Percentiles rank a stretch among this genome's conserved stretches.
Evolutionary conservation across 2,113 vertebrate species (phyloP).

Genomic region (Fukomys damarensis): DNA sequence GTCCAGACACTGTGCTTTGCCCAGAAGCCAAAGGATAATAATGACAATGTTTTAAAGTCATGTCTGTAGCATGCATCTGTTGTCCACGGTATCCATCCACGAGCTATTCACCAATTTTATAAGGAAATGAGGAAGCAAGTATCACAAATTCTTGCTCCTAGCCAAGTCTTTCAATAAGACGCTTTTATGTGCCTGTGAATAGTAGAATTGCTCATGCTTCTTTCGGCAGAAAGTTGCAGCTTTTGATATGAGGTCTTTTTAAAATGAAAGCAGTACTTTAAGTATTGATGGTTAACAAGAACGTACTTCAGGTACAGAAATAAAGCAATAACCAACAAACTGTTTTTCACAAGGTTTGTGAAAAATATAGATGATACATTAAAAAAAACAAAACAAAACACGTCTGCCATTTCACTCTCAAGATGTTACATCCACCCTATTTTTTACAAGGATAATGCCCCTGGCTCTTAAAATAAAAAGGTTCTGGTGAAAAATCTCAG

Average conservation of each 20-base stretch:
- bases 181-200: neutral
- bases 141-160: neutral
- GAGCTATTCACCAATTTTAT: neutral
- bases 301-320: neutral
- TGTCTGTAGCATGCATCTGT: neutral
- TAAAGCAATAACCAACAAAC: neutral
- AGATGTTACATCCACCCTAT: neutral
- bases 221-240: neutral
- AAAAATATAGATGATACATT: neutral
- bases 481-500: neutral
- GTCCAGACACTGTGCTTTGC: neutral
- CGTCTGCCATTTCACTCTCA: neutral
- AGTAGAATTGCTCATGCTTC: neutral
- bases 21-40: neutral
- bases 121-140: neutral
- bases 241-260: neutral
- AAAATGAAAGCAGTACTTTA: conserved; percentile 40
- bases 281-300: neutral
- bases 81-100: neutral
- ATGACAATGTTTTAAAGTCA: neutral
- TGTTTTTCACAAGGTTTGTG: neutral
- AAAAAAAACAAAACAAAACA: neutral
- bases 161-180: neutral
- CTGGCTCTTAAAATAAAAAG: neutral
- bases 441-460: neutral